Evolutionary conservation across 2,113 vertebrate genomes (phyloP).

Genomic region (Cairina moschata): DNA sequence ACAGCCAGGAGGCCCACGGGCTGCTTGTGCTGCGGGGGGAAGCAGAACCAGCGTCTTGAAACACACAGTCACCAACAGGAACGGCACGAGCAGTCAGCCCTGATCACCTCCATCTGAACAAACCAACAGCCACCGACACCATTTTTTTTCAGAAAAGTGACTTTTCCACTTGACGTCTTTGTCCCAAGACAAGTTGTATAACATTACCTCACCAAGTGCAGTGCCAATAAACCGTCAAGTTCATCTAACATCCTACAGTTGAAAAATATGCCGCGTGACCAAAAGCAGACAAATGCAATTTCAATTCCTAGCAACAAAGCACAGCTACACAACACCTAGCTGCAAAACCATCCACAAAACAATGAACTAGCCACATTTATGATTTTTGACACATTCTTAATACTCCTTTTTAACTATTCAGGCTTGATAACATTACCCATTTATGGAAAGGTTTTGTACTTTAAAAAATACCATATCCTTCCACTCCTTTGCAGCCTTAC

Average conservation of each 20-base stretch:
- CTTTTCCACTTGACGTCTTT: not conserved
- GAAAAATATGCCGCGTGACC: not conserved
- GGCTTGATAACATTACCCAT: not conserved
- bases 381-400: not conserved
- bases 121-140: not conserved
- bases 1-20: not conserved
- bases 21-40: not conserved
- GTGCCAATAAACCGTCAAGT: too few species aligned
- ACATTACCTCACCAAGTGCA: not conserved
- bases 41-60: not conserved
- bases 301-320: not conserved
- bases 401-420: not conserved
- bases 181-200: not conserved
- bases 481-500: not conserved
- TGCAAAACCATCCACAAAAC: not conserved
- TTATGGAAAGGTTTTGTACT: not conserved
- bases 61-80: not conserved
- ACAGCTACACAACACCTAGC: not conserved
- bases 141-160: not conserved
- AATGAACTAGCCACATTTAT: not conserved
- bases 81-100: fast-evolving
- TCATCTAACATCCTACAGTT: not conserved
- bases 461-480: not conserved
- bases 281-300: not conserved
- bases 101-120: not conserved